Conservation (phyloP, 1,140 invertebrate genomes). For the Pseudoatta argentina region DNA sequence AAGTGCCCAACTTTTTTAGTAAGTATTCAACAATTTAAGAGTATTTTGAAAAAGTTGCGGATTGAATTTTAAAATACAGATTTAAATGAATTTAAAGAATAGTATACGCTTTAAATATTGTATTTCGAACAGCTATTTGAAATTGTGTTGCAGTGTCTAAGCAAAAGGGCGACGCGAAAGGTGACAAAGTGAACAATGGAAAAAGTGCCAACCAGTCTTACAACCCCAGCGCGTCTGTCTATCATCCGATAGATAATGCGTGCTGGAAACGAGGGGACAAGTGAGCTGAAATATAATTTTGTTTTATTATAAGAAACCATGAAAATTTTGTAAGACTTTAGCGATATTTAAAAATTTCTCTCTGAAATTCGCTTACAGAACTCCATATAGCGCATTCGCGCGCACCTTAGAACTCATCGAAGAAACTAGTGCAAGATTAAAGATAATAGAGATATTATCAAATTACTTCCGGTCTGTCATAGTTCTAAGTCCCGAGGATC, state of each 20-base stretch:
- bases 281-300: constrained; percentile 84
- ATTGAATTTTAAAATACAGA: background rate
- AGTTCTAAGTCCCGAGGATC: constrained; percentile 94
- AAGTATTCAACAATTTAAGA: constrained; percentile 25
- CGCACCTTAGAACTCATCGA: constrained; percentile 97
- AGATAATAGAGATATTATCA: constrained; percentile 97
- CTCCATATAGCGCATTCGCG: constrained; percentile 97
- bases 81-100: background rate
- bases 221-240: constrained; percentile 92
- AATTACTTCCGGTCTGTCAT: constrained; percentile 98
- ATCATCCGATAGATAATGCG: constrained; percentile 97
- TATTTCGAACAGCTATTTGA: background rate
- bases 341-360: background rate
- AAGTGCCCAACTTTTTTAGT: constrained; percentile 73
- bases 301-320: background rate
- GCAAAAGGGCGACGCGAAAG: constrained; percentile 65
- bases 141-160: constrained; percentile 67
- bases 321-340: constrained; percentile 23
- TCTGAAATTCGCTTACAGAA: constrained; percentile 87
- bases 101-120: background rate
- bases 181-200: constrained; percentile 48
- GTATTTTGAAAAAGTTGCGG: background rate
- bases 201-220: constrained; percentile 86
- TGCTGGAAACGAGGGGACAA: constrained; percentile 93
- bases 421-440: constrained; percentile 94